Evolutionary conservation across 1,140 invertebrate species (phyloP).

Genomic region (Conopomorpha cramerella): DNA sequence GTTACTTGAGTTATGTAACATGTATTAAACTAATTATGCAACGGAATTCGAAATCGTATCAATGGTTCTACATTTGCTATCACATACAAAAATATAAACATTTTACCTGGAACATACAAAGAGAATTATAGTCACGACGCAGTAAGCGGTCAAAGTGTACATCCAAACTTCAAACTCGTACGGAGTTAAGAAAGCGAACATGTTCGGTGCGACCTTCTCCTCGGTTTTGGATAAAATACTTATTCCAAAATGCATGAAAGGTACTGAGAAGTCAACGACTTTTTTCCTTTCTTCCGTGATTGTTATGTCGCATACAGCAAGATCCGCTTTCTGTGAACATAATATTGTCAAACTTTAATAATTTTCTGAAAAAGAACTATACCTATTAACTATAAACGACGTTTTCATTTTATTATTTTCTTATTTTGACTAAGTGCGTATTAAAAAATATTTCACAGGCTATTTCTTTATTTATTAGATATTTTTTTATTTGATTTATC

Average conservation of each 20-base stretch:
- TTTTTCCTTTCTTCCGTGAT: conserved; percentile 83
- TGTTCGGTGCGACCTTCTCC: conserved; percentile 67
- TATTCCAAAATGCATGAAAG: conserved; percentile 86
- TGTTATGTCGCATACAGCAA: conserved; percentile 88
- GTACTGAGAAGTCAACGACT: conserved; percentile 88
- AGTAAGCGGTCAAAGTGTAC: conserved; percentile 79
- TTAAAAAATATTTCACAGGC: background rate
- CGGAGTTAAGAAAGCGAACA: conserved; percentile 83
- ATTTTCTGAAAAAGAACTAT: no score
- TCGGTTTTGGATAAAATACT: conserved; percentile 80
- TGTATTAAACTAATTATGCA: no score
- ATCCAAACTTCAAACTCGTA: conserved; percentile 86
- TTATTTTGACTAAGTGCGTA: no score
- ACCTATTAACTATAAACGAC: no score
- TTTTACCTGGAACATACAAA: conserved; percentile 77
- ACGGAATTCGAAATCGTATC: no score
- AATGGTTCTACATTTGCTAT: background rate
- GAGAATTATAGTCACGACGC: conserved; percentile 77
- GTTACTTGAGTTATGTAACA: no score
- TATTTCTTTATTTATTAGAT: background rate
- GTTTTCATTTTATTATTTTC: no score
- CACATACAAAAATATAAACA: conserved; percentile 3
- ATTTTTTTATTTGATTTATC: background rate
- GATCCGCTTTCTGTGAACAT: conserved; percentile 80
- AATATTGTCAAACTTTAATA: no score